Evolutionary conservation across 2,797 vertebrate genomes (phyloP).

Genomic region (Tenualosa ilisha): DNA sequence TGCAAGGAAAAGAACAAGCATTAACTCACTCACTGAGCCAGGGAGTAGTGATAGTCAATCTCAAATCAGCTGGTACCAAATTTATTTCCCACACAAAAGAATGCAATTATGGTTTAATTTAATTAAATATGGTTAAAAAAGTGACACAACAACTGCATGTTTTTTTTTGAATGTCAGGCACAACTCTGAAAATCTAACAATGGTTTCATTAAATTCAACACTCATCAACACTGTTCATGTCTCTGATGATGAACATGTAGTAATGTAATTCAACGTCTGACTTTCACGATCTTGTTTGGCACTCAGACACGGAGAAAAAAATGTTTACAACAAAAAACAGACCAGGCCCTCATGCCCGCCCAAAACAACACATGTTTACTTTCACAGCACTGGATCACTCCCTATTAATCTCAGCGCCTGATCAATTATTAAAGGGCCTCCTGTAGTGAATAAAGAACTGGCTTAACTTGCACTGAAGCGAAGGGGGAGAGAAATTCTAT

Average conservation of each 20-base stretch:
- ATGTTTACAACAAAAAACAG: not conserved
- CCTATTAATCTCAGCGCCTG: constrained; percentile 16
- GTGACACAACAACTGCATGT: not conserved
- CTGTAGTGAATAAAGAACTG: not conserved
- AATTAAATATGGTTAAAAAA: not conserved
- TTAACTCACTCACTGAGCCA: not conserved
- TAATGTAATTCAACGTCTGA: not conserved
- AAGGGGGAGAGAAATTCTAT: not conserved
- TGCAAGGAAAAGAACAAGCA: constrained; percentile 52
- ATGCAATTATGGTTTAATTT: not conserved
- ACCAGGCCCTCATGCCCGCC: not conserved
- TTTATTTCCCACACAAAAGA: not conserved
- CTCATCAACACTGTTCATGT: not conserved
- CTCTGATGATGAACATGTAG: not conserved
- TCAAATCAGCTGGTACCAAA: not conserved
- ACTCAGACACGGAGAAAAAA: not conserved
- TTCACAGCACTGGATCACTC: not conserved
- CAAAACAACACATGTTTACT: constrained; percentile 21
- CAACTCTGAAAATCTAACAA: not conserved
- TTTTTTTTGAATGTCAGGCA: not conserved
- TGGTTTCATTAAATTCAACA: not conserved
- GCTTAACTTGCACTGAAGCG: not conserved
- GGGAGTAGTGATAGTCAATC: not conserved
- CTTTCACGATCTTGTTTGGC: not conserved
- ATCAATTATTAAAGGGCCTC: constrained; percentile 1